Conservation (phyloP, 1,140 invertebrate genomes). For the Amphibalanus amphitrite region DNA sequence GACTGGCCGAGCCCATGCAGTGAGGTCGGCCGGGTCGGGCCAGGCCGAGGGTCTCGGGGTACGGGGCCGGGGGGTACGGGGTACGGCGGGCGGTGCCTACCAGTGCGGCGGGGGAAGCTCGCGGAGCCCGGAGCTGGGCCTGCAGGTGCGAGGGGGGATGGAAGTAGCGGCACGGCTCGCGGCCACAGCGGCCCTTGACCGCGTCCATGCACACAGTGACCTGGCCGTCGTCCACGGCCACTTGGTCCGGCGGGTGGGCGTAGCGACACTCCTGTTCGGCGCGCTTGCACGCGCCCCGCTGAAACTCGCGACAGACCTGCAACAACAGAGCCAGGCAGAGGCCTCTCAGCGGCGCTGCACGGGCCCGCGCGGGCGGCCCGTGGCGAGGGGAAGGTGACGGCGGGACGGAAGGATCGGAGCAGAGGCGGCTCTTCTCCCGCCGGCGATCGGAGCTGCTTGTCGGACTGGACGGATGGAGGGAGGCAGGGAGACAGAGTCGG, state of each 20-base stretch:
- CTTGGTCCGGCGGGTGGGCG: conserved; percentile 88
- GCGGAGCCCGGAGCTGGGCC: conserved; percentile 93
- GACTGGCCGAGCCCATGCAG: no score
- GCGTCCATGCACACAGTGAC: conserved; percentile 98
- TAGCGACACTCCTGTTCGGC: conserved; percentile 90
- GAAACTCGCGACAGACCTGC: conserved; percentile 96
- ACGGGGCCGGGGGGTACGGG: conserved; percentile 21
- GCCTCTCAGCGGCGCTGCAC: neutral
- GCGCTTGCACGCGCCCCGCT: conserved; percentile 91
- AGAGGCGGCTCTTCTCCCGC: no score
- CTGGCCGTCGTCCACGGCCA: conserved; percentile 73
- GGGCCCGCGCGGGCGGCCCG: no score
- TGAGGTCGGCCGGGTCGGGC: neutral
- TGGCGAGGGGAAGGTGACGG: no score
- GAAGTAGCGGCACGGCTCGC: conserved; percentile 92
- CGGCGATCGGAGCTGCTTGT: no score
- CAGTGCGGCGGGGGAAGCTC: conserved; percentile 55
- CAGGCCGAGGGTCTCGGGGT: conserved; percentile 22
- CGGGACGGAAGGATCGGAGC: no score
- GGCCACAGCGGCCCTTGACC: conserved; percentile 89
- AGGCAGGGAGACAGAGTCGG: conserved; percentile 18
- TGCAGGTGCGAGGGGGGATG: conserved; percentile 94
- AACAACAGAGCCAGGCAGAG: conserved; percentile 15
- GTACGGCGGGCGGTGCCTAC: conserved; percentile 61
- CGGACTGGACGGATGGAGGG: no score